Percentiles rank a stretch among this genome's conserved stretches.
Evolutionary conservation across 2,113 vertebrate genomes (phyloP).

Genomic region (Rhipidura dahli): DNA sequence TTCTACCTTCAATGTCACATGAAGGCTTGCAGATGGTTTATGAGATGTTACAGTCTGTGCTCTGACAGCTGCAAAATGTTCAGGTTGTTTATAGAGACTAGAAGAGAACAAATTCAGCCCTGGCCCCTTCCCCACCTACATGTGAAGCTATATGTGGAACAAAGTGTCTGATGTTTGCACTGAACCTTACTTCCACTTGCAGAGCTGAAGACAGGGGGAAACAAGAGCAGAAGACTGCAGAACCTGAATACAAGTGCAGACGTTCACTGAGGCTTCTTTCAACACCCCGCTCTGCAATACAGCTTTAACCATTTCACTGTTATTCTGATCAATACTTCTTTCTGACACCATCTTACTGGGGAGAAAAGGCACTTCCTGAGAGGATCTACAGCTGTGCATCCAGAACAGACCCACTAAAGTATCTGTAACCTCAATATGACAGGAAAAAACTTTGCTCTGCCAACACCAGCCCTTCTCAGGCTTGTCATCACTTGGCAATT

Average conservation of each 20-base stretch:
- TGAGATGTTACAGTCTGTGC: neutral
- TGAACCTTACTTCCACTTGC: neutral
- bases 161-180: neutral
- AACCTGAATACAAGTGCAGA: neutral
- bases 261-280: neutral
- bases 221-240: neutral
- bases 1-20: neutral
- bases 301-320: neutral
- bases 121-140: neutral
- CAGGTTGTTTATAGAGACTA: neutral
- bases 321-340: neutral
- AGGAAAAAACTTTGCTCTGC: neutral
- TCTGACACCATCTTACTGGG: neutral
- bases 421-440: neutral
- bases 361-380: neutral
- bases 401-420: neutral
- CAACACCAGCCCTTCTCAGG: neutral
- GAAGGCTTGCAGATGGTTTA: neutral
- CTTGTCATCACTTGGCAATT: neutral
- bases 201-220: neutral
- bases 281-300: accelerated
- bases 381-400: neutral
- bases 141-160: neutral
- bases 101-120: neutral
- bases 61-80: neutral